phyloP scores from a whole-genome alignment of 2,888 invertebrate species.

The Sinodicranocentrus sp. region DNA sequence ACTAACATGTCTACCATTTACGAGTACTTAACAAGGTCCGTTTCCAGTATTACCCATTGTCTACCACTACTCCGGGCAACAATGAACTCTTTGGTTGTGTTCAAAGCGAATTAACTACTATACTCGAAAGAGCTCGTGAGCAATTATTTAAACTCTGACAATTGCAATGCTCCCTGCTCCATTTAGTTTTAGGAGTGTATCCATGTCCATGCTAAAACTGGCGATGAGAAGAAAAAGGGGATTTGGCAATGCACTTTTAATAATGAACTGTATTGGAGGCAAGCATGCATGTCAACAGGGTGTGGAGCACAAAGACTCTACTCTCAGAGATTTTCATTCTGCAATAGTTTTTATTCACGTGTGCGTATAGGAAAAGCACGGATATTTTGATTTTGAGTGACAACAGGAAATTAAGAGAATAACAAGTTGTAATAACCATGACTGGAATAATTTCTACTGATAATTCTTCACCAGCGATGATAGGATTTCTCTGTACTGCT shows the following conservation, averaged over 20 bases:
- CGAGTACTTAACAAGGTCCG: no score
- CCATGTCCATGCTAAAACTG: background rate
- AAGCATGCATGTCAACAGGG: constrained; percentile 50
- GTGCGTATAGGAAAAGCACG: background rate
- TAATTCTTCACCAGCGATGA: background rate
- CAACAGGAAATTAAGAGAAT: constrained; percentile 62
- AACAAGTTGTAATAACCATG: constrained; percentile 22
- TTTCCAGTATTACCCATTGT: no score
- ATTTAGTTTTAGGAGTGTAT: background rate
- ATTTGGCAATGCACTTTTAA: no score
- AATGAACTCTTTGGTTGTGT: no score
- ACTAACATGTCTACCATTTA: no score
- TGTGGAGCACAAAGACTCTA: constrained; percentile 26
- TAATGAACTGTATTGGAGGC: background rate
- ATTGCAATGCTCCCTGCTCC: no score
- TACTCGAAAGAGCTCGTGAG: no score
- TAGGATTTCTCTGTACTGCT: no score
- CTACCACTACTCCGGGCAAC: no score
- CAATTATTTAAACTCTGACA: no score
- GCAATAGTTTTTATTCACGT: background rate
- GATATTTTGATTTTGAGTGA: constrained; percentile 59
- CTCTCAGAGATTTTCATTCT: background rate
- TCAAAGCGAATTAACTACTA: no score
- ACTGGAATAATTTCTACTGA: background rate
- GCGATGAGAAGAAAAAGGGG: no score